Conservation (phyloP, 2,797 vertebrate genomes). For the Thalassophryne amazonica region DNA sequence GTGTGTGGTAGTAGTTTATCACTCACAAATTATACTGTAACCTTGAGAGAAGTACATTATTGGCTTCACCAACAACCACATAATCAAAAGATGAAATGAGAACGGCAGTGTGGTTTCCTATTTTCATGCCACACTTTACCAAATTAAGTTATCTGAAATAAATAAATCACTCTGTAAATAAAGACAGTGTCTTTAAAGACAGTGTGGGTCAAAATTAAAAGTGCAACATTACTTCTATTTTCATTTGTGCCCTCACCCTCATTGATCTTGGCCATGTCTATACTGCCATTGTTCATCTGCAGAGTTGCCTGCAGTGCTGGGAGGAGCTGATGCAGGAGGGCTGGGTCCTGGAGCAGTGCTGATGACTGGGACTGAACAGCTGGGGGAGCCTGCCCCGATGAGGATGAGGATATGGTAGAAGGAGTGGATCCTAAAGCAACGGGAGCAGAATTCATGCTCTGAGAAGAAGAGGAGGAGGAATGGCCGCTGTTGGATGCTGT, state of each 20-base stretch:
- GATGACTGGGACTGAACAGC: slow-evolving; percentile 80
- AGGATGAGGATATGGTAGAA: slow-evolving; percentile 73
- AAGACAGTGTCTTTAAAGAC: too few relatives aligned
- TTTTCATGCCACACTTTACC: too few relatives aligned
- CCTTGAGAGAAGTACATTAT: too few relatives aligned
- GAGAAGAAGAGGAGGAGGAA: slow-evolving; percentile 84
- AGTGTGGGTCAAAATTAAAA: neutral
- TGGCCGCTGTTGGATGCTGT: slow-evolving; percentile 77
- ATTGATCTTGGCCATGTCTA: slow-evolving; percentile 98
- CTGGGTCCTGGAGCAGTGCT: slow-evolving; percentile 95
- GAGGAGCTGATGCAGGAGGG: slow-evolving; percentile 93
- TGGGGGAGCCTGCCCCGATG: slow-evolving; percentile 81
- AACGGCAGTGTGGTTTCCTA: too few relatives aligned
- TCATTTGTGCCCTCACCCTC: slow-evolving; percentile 82
- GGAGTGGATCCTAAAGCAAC: slow-evolving; percentile 73
- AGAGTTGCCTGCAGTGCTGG: slow-evolving; percentile 96
- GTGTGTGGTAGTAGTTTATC: too few relatives aligned
- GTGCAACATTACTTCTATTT: neutral
- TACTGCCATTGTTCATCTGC: slow-evolving; percentile 96
- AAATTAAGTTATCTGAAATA: too few relatives aligned
- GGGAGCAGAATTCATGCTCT: slow-evolving; percentile 67
- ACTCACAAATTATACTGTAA: too few relatives aligned
- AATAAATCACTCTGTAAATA: too few relatives aligned
- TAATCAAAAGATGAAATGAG: too few relatives aligned
- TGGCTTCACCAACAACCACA: too few relatives aligned